phyloP scores from a whole-genome alignment of 2,113 vertebrate species.

The Sinocyclocheilus grahami region DNA sequence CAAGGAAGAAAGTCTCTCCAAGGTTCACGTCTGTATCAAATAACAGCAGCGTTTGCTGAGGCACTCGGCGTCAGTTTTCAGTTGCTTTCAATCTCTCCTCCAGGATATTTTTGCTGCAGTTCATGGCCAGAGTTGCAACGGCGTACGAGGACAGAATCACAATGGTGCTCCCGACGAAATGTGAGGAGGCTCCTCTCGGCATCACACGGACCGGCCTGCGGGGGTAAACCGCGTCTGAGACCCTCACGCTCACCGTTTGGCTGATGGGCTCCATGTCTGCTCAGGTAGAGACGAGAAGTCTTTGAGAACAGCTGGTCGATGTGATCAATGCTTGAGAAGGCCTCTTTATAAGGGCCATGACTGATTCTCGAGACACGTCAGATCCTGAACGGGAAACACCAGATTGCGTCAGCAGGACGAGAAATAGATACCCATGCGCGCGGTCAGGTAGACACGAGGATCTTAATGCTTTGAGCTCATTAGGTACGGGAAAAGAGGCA shows the following conservation, averaged over 20 bases:
- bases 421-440: constrained; percentile 16
- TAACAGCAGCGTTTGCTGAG: not conserved
- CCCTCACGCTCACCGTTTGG: constrained; percentile 45
- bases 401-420: constrained; percentile 58
- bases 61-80: not conserved
- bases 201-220: constrained; percentile 45
- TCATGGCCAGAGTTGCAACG: constrained; percentile 72
- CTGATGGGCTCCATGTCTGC: constrained; percentile 57
- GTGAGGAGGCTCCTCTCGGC: constrained; percentile 69
- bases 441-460: not conserved
- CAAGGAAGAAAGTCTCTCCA: not conserved
- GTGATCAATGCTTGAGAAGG: not conserved
- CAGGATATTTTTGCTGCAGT: constrained; percentile 70
- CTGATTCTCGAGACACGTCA: constrained; percentile 48
- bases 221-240: constrained; percentile 45
- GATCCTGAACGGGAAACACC: constrained; percentile 61
- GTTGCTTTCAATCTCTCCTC: constrained; percentile 56
- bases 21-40: not conserved
- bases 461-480: constrained; percentile 23
- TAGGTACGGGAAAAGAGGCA: not conserved
- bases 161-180: constrained; percentile 74
- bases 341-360: constrained; percentile 21
- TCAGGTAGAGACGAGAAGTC: not conserved
- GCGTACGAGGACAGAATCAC: constrained; percentile 74
- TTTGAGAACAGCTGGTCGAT: not conserved